A percentile compares a stretch with the other conserved stretches of the same genome.
These are phyloP conservation scores for Urocynchramus pylzowi DNA, from an alignment of 2,113 vertebrate species.

Conservation along the genomic window DNA sequence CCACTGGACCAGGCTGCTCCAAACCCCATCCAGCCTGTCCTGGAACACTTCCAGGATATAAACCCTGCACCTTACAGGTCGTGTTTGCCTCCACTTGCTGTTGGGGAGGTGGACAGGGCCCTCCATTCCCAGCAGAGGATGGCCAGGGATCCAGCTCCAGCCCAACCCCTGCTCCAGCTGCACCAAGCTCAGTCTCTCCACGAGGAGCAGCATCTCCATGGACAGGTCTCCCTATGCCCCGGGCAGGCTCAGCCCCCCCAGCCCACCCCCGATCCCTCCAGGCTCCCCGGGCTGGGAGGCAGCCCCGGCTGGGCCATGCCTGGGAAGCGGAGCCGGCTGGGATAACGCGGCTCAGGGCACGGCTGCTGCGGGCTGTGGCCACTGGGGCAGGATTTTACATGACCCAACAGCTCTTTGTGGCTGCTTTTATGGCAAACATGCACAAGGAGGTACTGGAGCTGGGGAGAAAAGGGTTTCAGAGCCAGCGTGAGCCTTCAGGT, in stretches of 20 bases:
- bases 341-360: background rate
- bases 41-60: background rate
- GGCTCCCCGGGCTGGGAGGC: background rate
- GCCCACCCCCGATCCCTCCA: fast-evolving
- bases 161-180: background rate
- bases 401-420: background rate
- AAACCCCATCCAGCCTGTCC: background rate
- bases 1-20: background rate
- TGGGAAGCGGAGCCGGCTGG: fast-evolving
- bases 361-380: background rate
- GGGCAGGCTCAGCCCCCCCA: background rate
- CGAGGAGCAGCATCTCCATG: fast-evolving
- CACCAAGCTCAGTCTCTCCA: background rate
- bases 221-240: background rate
- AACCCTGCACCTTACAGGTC: background rate
- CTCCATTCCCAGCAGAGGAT: background rate
- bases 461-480: background rate
- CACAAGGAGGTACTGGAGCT: background rate
- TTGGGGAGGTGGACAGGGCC: background rate
- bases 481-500: background rate
- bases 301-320: background rate
- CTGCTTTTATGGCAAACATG: background rate
- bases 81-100: background rate
- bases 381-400: background rate
- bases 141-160: background rate